Evolutionary conservation across 2,797 vertebrate genomes (phyloP).

Genomic region (Acanthurus leucopareius): DNA sequence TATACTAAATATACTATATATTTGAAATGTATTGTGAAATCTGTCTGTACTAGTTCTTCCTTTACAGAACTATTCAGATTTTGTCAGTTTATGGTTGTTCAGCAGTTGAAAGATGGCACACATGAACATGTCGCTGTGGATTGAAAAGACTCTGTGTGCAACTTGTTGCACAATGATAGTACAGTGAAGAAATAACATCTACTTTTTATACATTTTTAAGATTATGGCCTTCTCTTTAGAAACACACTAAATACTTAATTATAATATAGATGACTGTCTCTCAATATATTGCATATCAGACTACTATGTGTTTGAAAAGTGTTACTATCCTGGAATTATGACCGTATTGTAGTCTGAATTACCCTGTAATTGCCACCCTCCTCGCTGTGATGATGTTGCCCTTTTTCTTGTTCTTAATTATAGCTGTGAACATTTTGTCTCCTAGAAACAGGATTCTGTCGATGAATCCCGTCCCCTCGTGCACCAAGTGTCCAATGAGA

Average conservation of each 20-base stretch:
- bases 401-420: slow-evolving; percentile 32
- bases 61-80: not conserved
- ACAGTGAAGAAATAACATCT: not conserved
- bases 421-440: slow-evolving; percentile 61
- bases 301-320: slow-evolving; percentile 5
- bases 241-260: not conserved
- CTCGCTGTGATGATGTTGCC: slow-evolving; percentile 15
- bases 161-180: not conserved
- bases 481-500: slow-evolving; percentile 96
- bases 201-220: not conserved
- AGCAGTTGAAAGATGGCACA: not conserved
- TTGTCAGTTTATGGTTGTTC: not conserved
- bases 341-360: slow-evolving; percentile 11
- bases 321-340: slow-evolving; percentile 2
- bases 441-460: slow-evolving; percentile 87
- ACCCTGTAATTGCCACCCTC: slow-evolving; percentile 5
- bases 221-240: not conserved
- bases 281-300: slow-evolving; percentile 20
- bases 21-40: not conserved
- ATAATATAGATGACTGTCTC: slow-evolving; percentile 36
- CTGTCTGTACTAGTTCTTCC: not conserved
- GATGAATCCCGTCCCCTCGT: slow-evolving; percentile 89
- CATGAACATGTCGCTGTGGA: not conserved
- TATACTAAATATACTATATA: slow-evolving; percentile 8
- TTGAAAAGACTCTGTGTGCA: not conserved